These are phyloP conservation scores for Melierax canorus DNA, from an alignment of 2,113 vertebrate genomes.

Conservation along the genomic window DNA sequence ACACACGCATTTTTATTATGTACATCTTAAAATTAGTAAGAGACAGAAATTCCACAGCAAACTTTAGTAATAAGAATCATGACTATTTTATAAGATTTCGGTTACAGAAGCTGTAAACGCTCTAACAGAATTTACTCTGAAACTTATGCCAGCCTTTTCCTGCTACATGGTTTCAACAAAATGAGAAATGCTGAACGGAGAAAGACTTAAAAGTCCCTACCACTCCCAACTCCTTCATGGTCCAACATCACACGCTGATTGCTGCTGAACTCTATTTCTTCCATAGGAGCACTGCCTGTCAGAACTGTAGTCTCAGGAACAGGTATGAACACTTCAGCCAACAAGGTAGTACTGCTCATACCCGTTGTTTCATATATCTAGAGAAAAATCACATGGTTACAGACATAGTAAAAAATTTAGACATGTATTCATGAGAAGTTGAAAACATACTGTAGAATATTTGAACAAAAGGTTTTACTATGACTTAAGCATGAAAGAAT, in stretches of 20 bases:
- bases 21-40: not conserved
- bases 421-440: not conserved
- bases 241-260: conserved; percentile 84
- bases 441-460: not conserved
- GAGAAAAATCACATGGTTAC: not conserved
- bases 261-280: conserved; percentile 94
- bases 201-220: conserved; percentile 62
- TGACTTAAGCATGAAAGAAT: not conserved
- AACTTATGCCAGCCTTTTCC: not conserved
- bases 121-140: not conserved
- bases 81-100: not conserved
- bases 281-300: conserved; percentile 77
- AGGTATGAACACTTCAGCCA: conserved; percentile 88
- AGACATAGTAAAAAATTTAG: not conserved
- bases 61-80: not conserved
- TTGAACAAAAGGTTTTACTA: not conserved
- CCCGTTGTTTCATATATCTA: conserved; percentile 88
- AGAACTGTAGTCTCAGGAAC: conserved; percentile 85
- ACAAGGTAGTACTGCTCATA: conserved; percentile 70
- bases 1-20: not conserved
- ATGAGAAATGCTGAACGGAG: not conserved
- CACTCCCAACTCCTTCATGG: conserved; percentile 95
- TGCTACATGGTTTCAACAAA: not conserved
- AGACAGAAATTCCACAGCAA: not conserved
- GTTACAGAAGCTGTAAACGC: not conserved